These are phyloP conservation scores for Camelus bactrianus DNA, from an alignment of 2,113 vertebrate genomes.

Conservation along the genomic window DNA sequence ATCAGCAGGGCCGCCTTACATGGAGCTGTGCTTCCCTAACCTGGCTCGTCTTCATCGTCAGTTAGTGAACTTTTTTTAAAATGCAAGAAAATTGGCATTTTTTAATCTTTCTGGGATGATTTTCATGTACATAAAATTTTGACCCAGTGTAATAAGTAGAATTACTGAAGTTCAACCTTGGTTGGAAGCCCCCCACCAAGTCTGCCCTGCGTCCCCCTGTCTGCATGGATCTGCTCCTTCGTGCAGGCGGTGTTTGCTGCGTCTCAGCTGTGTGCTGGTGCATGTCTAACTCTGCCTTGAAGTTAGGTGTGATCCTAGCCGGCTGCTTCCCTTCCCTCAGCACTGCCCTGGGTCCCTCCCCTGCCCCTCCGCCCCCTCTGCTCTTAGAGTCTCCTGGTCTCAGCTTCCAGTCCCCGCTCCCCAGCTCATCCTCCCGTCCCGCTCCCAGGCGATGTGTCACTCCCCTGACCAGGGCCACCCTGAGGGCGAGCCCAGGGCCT, in stretches of 20 bases:
- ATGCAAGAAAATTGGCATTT: not conserved
- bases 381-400: not conserved
- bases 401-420: not conserved
- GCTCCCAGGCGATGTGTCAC: not conserved
- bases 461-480: not conserved
- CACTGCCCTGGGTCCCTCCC: not conserved
- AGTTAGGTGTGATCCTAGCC: not conserved
- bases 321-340: not conserved
- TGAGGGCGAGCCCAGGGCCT: not conserved
- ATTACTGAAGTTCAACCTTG: not conserved
- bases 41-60: not conserved
- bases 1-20: not conserved
- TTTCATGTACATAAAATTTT: slow-evolving; percentile 26
- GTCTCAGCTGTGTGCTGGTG: not conserved
- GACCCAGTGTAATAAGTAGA: not conserved
- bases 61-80: not conserved
- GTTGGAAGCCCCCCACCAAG: not conserved
- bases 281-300: not conserved
- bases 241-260: not conserved
- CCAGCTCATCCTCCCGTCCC: not conserved
- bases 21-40: not conserved
- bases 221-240: not conserved
- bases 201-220: not conserved
- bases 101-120: not conserved
- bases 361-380: not conserved